Evolutionary conservation across 2,888 invertebrate genomes (phyloP).

Genomic region (Orthonychiurus folsomi): DNA sequence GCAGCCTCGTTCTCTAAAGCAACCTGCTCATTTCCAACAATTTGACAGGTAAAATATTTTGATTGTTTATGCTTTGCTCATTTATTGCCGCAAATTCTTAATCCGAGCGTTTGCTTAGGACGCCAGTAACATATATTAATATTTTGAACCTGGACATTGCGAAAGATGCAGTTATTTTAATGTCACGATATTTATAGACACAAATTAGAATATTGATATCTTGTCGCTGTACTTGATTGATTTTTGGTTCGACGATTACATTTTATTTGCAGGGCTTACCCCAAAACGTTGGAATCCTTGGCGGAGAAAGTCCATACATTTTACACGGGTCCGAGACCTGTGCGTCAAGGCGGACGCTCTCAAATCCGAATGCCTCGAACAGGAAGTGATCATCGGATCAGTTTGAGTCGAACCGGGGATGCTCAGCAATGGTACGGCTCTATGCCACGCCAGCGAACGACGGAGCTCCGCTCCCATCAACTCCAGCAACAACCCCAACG

Average conservation of each 20-base stretch:
- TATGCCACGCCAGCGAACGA: slow-evolving; percentile 36
- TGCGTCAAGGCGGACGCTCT: slow-evolving; percentile 32
- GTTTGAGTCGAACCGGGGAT: slow-evolving; percentile 24
- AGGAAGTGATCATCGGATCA: slow-evolving; percentile 74
- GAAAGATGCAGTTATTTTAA: no score
- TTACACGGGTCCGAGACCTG: slow-evolving; percentile 52
- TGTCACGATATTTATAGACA: no score
- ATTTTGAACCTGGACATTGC: no score
- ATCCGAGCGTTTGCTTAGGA: no score
- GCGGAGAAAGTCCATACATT: slow-evolving; percentile 89
- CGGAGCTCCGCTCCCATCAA: slow-evolving; percentile 24
- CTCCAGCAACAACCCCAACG: slow-evolving; percentile 19
- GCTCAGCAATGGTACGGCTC: slow-evolving; percentile 37
- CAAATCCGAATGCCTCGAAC: slow-evolving; percentile 56
- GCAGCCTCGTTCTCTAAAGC: slow-evolving; percentile 65
- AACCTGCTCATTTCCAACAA: slow-evolving; percentile 69
- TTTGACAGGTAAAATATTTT: slow-evolving; percentile 53
- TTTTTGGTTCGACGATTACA: no score
- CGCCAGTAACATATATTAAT: no score
- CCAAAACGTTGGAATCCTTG: slow-evolving; percentile 79
- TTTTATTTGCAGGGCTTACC: slow-evolving; percentile 68
- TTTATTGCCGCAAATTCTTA: no score
- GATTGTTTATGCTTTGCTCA: not conserved
- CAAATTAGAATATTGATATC: no score
- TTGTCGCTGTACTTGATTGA: no score